A percentile compares a stretch with the other conserved stretches of the same genome.
Conservation (phyloP, 2,797 vertebrate species). For the Zenarchopterus dispar region DNA sequence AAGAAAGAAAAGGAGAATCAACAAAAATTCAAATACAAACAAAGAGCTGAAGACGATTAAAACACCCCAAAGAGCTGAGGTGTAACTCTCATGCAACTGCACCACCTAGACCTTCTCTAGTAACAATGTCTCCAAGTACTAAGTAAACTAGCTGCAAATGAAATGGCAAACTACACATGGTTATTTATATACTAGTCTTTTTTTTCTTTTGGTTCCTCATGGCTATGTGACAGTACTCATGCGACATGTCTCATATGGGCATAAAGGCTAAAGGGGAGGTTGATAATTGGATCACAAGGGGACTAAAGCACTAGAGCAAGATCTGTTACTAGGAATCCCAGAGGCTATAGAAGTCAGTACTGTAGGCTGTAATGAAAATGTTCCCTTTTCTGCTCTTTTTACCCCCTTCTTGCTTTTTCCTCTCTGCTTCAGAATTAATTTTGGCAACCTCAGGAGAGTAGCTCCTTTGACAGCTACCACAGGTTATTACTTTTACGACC, state of each 20-base stretch:
- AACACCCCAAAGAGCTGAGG: not conserved
- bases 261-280: slow-evolving; percentile 47
- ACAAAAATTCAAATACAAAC: not conserved
- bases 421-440: slow-evolving; percentile 42
- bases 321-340: slow-evolving; percentile 63
- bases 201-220: slow-evolving; percentile 19
- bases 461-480: slow-evolving; percentile 69
- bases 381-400: slow-evolving; percentile 31
- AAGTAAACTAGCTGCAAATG: slow-evolving; percentile 3
- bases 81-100: not conserved
- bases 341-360: slow-evolving; percentile 61
- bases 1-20: not conserved
- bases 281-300: slow-evolving; percentile 72
- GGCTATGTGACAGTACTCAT: slow-evolving; percentile 43
- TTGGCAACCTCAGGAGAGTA: slow-evolving; percentile 49
- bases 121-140: slow-evolving; percentile 1
- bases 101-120: not conserved
- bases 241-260: slow-evolving; percentile 47
- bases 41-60: not conserved
- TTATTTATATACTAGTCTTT: slow-evolving; percentile 18
- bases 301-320: slow-evolving; percentile 41
- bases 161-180: slow-evolving; percentile 16
- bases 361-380: slow-evolving; percentile 69
- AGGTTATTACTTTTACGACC: slow-evolving; percentile 79
- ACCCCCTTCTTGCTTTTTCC: slow-evolving; percentile 28